phyloP scores from a whole-genome alignment of 2,113 vertebrate genomes.

The Probosciger aterrimus region DNA sequence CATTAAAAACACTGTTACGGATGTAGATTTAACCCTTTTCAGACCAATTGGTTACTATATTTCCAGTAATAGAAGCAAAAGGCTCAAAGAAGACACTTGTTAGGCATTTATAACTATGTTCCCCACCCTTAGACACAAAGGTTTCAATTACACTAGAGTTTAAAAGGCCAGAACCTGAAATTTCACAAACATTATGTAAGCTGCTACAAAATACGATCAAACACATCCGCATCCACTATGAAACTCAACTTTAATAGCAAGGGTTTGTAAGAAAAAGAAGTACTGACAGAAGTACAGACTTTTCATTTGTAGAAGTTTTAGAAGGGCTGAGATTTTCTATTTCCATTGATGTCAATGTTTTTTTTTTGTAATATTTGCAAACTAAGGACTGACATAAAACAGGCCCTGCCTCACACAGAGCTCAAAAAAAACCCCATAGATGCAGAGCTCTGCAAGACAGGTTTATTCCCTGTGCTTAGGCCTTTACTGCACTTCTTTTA shows the following conservation, averaged over 20 bases:
- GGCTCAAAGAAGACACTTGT: accelerated
- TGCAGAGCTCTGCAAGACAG: accelerated
- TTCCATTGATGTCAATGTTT: not conserved
- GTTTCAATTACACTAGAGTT: not conserved
- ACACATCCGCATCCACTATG: accelerated
- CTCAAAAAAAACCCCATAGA: accelerated
- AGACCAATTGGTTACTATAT: not conserved
- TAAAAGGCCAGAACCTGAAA: not conserved
- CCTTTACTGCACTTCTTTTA: not conserved
- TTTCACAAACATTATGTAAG: not conserved
- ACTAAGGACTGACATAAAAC: not conserved
- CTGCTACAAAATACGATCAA: not conserved
- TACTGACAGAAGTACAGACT: not conserved
- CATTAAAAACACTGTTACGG: not conserved
- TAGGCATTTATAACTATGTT: not conserved
- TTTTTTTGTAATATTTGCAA: not conserved
- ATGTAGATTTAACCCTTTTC: not conserved
- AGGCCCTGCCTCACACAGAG: not conserved
- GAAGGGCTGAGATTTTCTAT: not conserved
- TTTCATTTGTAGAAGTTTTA: not conserved
- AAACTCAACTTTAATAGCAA: not conserved
- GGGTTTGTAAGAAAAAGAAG: not conserved
- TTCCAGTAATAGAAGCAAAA: not conserved
- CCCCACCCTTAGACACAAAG: not conserved
- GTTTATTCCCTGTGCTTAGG: not conserved